Evolutionary conservation across 2,888 invertebrate species (phyloP), one percentile per base, ranked within the genome.

Genomic region (Rhabditoides inermis): DNA sequence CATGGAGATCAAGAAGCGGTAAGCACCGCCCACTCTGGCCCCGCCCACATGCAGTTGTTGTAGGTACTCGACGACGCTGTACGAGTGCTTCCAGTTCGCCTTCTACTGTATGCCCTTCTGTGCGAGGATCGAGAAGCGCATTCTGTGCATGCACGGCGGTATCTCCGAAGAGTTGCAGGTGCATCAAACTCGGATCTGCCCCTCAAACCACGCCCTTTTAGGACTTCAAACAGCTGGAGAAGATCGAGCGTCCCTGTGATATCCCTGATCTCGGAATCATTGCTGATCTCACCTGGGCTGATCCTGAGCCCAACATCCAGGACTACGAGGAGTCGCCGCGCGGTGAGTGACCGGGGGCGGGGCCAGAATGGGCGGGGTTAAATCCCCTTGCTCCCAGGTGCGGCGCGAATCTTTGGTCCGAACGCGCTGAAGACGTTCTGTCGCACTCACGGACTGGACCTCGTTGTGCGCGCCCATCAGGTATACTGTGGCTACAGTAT

Each of bases 51-150:
- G n/a, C n/a, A n/a, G n/a, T n/a, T n/a, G 44, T 52, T 35, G n/a
- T 49, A 59, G 56, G 28, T 70, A 61, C 53, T 58, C 62, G 18
- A 53, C 54, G 22, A 50, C 46, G 20, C 53, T 71, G 28, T 71
- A 68, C 55, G 68, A 69, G 55, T 55, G 58, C 27, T 69, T 68
- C 53, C 68, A 71, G 40, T 58, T 61, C 46, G 64, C 68, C 12
- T 95, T 95, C 81, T 94, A 95, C 82, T 92, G 92, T 79, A 84
- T 95, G 80, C 95, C 95, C 30, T 91, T 95, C 45, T 92, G 94
- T 51, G 94, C 95, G 2, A 90, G 94, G 79, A 88, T 90, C 78
- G 84, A 87, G 79, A 86, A 85, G 75, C 84, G 84, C 72, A 85
- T 85, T 54, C 84, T 85, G 77, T 85, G 85, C 73, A 85, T 84